Conservation (phyloP, 2,113 vertebrate species). For the Brachypodius melanocephalos region DNA sequence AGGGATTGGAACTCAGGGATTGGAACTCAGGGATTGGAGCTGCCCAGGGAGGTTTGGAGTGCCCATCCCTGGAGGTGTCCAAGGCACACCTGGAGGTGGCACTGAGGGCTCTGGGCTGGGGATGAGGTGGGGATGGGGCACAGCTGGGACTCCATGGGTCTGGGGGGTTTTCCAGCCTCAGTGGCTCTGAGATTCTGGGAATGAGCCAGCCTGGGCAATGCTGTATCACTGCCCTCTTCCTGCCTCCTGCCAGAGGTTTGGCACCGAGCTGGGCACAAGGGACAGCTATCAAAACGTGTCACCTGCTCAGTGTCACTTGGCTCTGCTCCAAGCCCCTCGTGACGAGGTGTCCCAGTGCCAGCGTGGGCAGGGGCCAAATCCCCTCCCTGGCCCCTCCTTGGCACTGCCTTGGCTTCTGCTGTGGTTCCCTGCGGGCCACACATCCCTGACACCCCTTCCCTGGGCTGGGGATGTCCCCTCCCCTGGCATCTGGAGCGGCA, state of each 20-base stretch:
- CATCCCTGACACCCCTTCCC: no score
- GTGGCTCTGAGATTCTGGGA: neutral
- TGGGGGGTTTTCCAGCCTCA: neutral
- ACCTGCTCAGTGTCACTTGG: neutral
- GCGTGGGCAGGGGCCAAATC: neutral
- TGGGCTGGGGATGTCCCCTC: neutral
- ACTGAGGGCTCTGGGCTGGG: neutral
- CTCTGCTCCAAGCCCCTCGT: neutral
- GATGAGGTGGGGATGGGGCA: accelerated
- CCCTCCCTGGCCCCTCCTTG: neutral
- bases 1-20: neutral
- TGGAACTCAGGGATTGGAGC: neutral
- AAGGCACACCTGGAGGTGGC: neutral
- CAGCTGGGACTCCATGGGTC: accelerated
- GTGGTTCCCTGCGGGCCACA: accelerated
- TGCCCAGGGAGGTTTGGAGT: neutral
- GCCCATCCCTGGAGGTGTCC: neutral
- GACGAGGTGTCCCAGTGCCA: accelerated
- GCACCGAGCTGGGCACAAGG: neutral
- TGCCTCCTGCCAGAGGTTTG: neutral
- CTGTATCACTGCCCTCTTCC: neutral
- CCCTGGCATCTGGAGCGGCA: neutral
- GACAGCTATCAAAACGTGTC: neutral
- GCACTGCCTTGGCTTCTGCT: neutral
- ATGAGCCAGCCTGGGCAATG: neutral